Percentiles rank a stretch among this genome's conserved stretches.
These are phyloP conservation scores for Pangasius djambal DNA, from an alignment of 2,797 vertebrate species.

Conservation along the genomic window DNA sequence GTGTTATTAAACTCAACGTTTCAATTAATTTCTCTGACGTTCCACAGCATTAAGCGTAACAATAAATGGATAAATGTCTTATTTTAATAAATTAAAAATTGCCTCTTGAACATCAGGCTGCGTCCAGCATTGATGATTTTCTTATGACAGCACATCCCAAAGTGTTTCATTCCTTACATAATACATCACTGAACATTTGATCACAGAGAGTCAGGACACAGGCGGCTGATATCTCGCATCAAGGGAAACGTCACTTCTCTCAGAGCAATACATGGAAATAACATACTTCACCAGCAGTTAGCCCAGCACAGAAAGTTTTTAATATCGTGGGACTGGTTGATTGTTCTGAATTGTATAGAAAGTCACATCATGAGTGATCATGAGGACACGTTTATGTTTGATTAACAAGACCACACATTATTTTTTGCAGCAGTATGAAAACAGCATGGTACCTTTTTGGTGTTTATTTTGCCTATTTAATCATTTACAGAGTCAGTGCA, in stretches of 20 bases:
- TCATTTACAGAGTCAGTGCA: background rate
- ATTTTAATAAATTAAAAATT: background rate
- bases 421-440: background rate
- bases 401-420: slow-evolving; percentile 2
- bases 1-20: background rate
- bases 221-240: background rate
- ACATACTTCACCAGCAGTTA: background rate
- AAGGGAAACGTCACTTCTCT: background rate
- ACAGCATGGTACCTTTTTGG: background rate
- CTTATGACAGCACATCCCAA: background rate
- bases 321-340: background rate
- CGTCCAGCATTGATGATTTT: background rate
- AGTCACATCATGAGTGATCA: background rate
- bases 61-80: background rate
- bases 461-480: slow-evolving; percentile 7
- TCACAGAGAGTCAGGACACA: background rate
- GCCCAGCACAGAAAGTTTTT: background rate
- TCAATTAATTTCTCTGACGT: background rate
- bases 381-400: background rate
- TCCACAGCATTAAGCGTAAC: no score
- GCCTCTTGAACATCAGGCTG: background rate
- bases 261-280: background rate
- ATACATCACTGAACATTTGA: background rate
- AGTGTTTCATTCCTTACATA: background rate
- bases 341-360: background rate